Evolutionary conservation across 2,888 invertebrate genomes (phyloP).

Genomic region (Cheiracanthium punctorium): DNA sequence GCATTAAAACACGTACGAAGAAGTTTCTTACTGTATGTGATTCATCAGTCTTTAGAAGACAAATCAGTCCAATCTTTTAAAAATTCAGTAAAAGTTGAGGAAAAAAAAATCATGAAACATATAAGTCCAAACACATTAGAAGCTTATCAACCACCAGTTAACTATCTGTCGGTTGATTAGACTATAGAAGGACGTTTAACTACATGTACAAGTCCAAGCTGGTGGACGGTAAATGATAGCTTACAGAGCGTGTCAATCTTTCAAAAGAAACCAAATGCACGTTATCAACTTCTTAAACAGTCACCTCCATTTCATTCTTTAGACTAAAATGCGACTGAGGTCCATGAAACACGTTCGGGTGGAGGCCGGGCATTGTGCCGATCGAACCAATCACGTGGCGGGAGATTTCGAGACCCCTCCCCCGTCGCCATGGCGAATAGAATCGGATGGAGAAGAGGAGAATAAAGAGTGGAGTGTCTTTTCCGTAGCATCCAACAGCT

Average conservation of each 20-base stretch:
- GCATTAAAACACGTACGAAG: no score
- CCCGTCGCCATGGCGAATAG: slow-evolving; percentile 46
- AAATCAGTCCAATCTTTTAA: no score
- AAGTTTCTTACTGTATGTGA: no score
- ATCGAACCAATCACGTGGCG: slow-evolving; percentile 16
- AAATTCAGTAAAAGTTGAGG: no score
- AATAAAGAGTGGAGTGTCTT: slow-evolving; percentile 56
- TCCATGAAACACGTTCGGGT: slow-evolving; percentile 19
- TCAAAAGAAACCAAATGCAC: not conserved
- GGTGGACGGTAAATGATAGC: not conserved
- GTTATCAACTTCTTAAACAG: slow-evolving; percentile 51
- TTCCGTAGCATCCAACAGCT: slow-evolving; percentile 61
- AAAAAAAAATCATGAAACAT: no score
- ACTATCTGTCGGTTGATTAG: slow-evolving; percentile 21
- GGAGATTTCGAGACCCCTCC: slow-evolving; percentile 23
- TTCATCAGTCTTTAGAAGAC: no score
- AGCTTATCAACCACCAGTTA: slow-evolving; percentile 12
- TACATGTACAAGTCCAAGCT: no score
- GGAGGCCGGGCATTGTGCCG: not conserved
- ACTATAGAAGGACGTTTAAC: not conserved
- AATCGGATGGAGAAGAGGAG: slow-evolving; percentile 32
- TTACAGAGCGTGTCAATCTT: not conserved
- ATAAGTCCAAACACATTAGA: not conserved
- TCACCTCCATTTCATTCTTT: slow-evolving; percentile 26
- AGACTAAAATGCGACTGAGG: slow-evolving; percentile 28